Percentiles rank a stretch among this genome's conserved stretches.
Evolutionary conservation across 2,113 vertebrate genomes (phyloP).

Genomic region (Arothron firmamentum): DNA sequence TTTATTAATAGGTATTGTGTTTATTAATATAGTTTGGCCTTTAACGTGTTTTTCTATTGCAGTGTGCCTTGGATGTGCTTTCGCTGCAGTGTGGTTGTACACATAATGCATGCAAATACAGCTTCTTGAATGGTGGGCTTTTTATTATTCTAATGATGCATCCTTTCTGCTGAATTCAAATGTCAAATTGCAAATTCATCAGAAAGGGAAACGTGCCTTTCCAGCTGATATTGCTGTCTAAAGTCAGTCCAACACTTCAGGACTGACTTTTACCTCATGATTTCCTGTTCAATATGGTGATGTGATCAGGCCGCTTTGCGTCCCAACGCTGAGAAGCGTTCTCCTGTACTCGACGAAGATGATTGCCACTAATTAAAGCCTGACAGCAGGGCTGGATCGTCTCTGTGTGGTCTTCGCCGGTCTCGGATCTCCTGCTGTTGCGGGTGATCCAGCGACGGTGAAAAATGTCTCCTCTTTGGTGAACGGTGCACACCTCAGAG

Average conservation of each 20-base stretch:
- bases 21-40: no score
- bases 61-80: no score
- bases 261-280: no score
- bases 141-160: neutral
- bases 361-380: conserved; percentile 22
- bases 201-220: neutral
- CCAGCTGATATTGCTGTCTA: neutral
- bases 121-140: no score
- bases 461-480: neutral
- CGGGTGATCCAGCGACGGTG: neutral
- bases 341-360: conserved; percentile 4
- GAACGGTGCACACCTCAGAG: neutral
- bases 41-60: no score
- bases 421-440: neutral
- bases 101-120: no score
- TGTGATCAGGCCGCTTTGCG: neutral
- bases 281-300: neutral
- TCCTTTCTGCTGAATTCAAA: conserved; percentile 5
- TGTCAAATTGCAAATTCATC: conserved; percentile 10
- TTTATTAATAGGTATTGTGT: no score
- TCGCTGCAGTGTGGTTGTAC: no score
- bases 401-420: neutral
- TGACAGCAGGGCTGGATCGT: conserved; percentile 9
- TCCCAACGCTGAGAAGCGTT: conserved; percentile 2
- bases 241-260: neutral